A percentile compares a stretch with the other conserved stretches of the same genome.
These are phyloP conservation scores for Darevskia mixta DNA, from an alignment of 2,797 vertebrate genomes.

Conservation along the genomic window DNA sequence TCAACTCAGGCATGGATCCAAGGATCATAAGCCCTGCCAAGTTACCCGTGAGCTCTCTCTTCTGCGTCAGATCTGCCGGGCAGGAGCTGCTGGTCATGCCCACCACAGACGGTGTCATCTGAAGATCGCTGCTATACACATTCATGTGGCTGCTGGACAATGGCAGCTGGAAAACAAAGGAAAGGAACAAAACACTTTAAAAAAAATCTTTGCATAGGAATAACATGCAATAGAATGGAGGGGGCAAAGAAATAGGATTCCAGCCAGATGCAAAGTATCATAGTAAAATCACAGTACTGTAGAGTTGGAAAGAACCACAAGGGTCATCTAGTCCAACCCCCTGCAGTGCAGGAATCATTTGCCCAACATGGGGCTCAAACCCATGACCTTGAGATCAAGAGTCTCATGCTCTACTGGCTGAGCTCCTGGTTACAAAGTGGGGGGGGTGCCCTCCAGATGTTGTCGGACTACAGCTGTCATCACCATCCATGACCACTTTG, in stretches of 20 bases:
- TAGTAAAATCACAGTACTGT: no score
- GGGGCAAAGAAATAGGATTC: not conserved
- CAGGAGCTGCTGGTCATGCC: slow-evolving; percentile 98
- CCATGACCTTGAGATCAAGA: no score
- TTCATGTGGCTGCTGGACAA: slow-evolving; percentile 97
- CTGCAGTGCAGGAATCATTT: no score
- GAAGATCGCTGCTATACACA: slow-evolving; percentile 90
- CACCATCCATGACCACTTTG: not conserved
- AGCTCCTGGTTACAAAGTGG: not conserved
- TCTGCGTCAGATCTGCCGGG: slow-evolving; percentile 94
- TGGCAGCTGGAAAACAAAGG: slow-evolving; percentile 86
- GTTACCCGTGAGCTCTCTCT: slow-evolving; percentile 92
- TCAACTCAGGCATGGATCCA: no score
- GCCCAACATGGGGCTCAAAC: no score
- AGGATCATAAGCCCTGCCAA: accelerated
- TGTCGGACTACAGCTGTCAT: not conserved
- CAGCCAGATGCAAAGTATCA: not conserved
- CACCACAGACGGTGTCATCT: slow-evolving; percentile 89
- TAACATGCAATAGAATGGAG: no score
- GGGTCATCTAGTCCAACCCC: no score
- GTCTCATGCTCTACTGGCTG: no score
- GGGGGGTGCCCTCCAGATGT: not conserved
- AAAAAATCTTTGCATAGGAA: not conserved
- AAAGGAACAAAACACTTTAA: slow-evolving; percentile 37
- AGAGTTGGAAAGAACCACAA: no score